These are phyloP conservation scores for Buphagus erythrorhynchus DNA, from an alignment of 2,797 vertebrate genomes.

Conservation along the genomic window DNA sequence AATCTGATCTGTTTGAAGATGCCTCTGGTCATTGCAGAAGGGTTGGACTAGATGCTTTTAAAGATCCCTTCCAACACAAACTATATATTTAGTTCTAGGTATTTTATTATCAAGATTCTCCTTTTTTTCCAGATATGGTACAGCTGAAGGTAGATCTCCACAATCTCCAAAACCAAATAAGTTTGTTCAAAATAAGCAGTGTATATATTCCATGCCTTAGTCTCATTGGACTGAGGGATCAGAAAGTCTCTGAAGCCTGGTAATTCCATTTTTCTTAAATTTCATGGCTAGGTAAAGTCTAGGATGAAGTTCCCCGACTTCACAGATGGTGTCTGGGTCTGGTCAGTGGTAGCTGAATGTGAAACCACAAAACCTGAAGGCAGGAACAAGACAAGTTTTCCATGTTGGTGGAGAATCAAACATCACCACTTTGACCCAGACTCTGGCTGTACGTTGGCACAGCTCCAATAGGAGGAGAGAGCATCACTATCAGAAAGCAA, in stretches of 20 bases:
- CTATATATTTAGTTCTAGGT: not conserved
- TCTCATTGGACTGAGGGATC: not conserved
- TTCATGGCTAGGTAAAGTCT: not conserved
- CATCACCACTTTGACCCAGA: not conserved
- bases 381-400: not conserved
- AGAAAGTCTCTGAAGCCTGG: not conserved
- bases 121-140: not conserved
- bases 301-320: not conserved
- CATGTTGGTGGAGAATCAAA: not conserved
- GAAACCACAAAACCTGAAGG: not conserved
- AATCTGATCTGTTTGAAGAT: not conserved
- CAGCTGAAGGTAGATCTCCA: not conserved
- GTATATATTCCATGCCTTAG: not conserved
- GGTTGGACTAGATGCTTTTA: not conserved
- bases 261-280: not conserved
- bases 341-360: not conserved
- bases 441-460: not conserved
- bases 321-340: not conserved
- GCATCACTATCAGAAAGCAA: not conserved
- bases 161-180: not conserved
- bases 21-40: not conserved
- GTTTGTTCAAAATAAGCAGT: not conserved
- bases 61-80: not conserved
- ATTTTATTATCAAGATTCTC: not conserved
- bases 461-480: not conserved